A percentile compares a stretch with the other conserved stretches of the same genome.
phyloP scores from a whole-genome alignment of 2,888 invertebrate genomes.

The Cantharis flavilabris region DNA sequence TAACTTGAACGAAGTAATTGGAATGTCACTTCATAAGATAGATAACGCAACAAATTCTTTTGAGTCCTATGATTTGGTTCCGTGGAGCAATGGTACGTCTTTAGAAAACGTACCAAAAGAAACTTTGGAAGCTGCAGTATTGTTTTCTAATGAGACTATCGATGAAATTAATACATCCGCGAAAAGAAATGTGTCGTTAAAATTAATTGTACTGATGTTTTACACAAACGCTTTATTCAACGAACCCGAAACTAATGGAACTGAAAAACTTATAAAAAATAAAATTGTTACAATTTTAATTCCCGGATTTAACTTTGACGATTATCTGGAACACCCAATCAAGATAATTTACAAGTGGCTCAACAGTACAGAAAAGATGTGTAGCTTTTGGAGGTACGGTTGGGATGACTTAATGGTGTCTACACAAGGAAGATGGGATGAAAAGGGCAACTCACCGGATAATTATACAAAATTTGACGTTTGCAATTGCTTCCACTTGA shows the following conservation, averaged over 20 bases:
- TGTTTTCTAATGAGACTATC: neutral
- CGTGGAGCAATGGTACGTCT: neutral
- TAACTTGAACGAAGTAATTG: neutral
- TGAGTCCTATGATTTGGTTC: neutral
- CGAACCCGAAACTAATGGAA: neutral
- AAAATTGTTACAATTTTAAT: neutral
- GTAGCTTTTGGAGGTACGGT: slow-evolving; percentile 58
- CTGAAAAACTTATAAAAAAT: neutral
- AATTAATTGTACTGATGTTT: neutral
- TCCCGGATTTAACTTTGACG: neutral
- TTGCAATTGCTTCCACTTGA: slow-evolving; percentile 59
- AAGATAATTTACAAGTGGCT: neutral
- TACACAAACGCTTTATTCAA: neutral
- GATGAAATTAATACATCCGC: neutral
- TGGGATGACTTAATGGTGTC: slow-evolving; percentile 56
- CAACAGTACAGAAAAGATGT: neutral
- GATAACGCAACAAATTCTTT: neutral
- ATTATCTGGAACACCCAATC: neutral
- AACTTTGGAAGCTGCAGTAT: neutral
- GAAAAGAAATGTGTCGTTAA: neutral
- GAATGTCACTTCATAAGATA: neutral
- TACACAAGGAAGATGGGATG: slow-evolving; percentile 28
- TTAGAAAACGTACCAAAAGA: neutral
- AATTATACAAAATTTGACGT: slow-evolving; percentile 52
- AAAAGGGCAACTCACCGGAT: neutral